Conservation (phyloP, 2,888 invertebrate species). For the Imbricaverruca yamaguchii region DNA sequence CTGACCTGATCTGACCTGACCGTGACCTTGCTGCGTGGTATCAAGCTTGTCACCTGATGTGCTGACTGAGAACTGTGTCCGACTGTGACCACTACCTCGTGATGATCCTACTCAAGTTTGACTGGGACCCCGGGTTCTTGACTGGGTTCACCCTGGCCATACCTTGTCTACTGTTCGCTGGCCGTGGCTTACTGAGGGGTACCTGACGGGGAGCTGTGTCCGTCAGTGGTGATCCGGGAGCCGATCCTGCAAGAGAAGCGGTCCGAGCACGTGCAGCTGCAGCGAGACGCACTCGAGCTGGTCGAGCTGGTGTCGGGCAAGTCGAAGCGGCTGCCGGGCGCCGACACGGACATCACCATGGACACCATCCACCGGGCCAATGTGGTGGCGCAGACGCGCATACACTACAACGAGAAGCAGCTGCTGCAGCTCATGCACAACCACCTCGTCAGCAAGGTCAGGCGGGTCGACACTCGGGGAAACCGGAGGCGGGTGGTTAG, state of each 20-base stretch:
- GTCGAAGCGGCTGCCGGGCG: slow-evolving; percentile 53
- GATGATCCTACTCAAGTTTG: no score
- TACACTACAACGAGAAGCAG: slow-evolving; percentile 89
- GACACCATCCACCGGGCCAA: slow-evolving; percentile 53
- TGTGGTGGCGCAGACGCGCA: slow-evolving; percentile 91
- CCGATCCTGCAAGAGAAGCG: slow-evolving; percentile 94
- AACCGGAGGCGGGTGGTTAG: slow-evolving; percentile 59
- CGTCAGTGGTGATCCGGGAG: slow-evolving; percentile 78
- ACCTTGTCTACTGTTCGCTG: no score
- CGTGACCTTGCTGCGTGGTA: no score
- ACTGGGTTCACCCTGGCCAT: no score
- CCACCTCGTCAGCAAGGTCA: slow-evolving; percentile 58
- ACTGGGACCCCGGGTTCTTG: no score
- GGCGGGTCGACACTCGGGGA: no score
- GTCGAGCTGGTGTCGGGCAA: slow-evolving; percentile 86
- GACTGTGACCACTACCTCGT: no score
- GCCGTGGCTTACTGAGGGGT: no score
- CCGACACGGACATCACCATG: slow-evolving; percentile 28
- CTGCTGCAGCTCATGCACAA: slow-evolving; percentile 83
- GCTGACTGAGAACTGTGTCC: no score
- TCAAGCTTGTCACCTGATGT: no score
- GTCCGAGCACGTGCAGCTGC: slow-evolving; percentile 90
- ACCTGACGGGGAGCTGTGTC: no score
- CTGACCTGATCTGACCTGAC: no score
- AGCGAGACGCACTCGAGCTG: slow-evolving; percentile 83